These are phyloP conservation scores for Harmothoe impar DNA, from an alignment of 2,888 invertebrate species.

Conservation along the genomic window DNA sequence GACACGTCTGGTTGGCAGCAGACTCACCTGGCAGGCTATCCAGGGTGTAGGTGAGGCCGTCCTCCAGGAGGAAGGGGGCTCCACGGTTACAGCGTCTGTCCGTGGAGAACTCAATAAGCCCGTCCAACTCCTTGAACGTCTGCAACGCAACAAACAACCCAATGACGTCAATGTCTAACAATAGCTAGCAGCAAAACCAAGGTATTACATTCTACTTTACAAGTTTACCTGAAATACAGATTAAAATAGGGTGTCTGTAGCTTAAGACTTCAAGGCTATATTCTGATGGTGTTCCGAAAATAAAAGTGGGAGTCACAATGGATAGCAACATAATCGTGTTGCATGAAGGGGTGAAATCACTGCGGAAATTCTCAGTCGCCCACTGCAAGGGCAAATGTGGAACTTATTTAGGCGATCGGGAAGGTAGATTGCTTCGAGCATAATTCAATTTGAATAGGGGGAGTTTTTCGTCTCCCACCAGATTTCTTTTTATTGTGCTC, in stretches of 20 bases:
- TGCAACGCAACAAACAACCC: background rate
- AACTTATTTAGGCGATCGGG: background rate
- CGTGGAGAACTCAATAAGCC: slow-evolving; percentile 49
- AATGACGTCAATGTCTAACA: background rate
- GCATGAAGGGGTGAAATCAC: background rate
- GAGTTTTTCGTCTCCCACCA: background rate
- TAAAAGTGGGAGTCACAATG: no score
- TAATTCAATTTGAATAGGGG: background rate
- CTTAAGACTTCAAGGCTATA: background rate
- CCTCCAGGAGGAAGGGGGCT: slow-evolving; percentile 44
- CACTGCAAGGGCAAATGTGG: background rate
- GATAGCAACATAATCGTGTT: background rate
- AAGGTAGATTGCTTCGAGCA: slow-evolving; percentile 2
- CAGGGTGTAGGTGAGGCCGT: slow-evolving; percentile 44
- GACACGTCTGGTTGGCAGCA: slow-evolving; percentile 22
- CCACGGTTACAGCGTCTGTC: slow-evolving; percentile 55
- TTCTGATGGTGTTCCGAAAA: no score
- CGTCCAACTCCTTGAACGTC: slow-evolving; percentile 22
- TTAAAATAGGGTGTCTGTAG: background rate
- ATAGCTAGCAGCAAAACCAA: background rate
- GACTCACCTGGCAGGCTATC: slow-evolving; percentile 37
- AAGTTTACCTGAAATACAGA: no score
- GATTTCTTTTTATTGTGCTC: background rate
- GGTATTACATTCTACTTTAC: no score
- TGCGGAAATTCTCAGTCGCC: background rate